phyloP scores from a whole-genome alignment of 2,797 vertebrate genomes.

The Otolemur crassicaudatus region DNA sequence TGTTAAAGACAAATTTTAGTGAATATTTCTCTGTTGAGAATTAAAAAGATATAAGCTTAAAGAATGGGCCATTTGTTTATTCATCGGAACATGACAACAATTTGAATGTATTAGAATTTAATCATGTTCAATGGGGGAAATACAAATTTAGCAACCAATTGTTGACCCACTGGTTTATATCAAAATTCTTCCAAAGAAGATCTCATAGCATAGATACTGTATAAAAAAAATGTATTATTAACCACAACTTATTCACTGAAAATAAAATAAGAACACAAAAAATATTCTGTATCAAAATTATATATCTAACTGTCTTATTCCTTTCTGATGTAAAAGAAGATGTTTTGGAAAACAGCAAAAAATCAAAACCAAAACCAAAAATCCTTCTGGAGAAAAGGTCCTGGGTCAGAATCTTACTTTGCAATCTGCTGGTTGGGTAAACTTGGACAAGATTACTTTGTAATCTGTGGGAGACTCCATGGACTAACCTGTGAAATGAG shows the following conservation, averaged over 20 bases:
- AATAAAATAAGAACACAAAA: constrained; percentile 69
- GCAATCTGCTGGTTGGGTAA: neutral
- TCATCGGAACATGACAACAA: constrained; percentile 77
- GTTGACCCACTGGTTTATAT: constrained; percentile 63
- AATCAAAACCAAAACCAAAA: neutral
- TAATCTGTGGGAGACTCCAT: neutral
- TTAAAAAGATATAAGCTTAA: constrained; percentile 64
- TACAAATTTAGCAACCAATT: constrained; percentile 66
- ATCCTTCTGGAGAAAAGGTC: neutral
- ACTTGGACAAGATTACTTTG: neutral
- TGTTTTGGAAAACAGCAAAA: constrained; percentile 61
- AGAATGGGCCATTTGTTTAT: constrained; percentile 57
- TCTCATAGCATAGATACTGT: neutral
- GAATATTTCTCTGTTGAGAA: constrained; percentile 66
- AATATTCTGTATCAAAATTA: neutral
- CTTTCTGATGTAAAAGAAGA: constrained; percentile 25
- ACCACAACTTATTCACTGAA: constrained; percentile 15
- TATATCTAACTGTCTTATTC: constrained; percentile 55
- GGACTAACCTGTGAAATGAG: constrained; percentile 16
- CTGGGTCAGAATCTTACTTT: constrained; percentile 19
- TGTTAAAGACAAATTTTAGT: constrained; percentile 63
- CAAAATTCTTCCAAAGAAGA: constrained; percentile 57
- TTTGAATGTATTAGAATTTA: constrained; percentile 53
- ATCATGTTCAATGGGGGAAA: constrained; percentile 63
- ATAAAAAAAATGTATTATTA: constrained; percentile 50